A percentile compares a stretch with the other conserved stretches of the same genome.
Conservation (phyloP, 1,140 invertebrate genomes). For the Trypoxylus dichotomus region DNA sequence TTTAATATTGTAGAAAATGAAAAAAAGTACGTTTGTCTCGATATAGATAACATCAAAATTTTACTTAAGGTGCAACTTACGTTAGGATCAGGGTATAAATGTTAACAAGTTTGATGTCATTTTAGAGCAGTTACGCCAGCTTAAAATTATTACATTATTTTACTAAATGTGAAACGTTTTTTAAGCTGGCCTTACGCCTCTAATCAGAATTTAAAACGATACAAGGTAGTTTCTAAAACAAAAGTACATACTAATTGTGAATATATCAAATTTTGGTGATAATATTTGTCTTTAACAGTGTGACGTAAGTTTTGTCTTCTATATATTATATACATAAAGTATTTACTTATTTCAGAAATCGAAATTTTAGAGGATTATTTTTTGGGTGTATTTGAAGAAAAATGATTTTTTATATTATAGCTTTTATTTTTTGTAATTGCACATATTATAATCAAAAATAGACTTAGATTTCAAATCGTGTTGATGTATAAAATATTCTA, state of each 20-base stretch:
- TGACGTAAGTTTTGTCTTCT: not conserved
- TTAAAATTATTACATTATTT: not conserved
- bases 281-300: not conserved
- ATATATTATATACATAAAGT: constrained; percentile 9
- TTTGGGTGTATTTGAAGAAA: not conserved
- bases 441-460: constrained; percentile 14
- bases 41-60: too few relatives aligned
- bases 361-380: constrained; percentile 3
- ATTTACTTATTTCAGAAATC: constrained; percentile 14
- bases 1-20: not conserved
- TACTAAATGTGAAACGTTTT: not conserved
- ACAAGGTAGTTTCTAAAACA: constrained; percentile 1
- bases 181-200: not conserved
- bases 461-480: constrained; percentile 9
- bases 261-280: constrained; percentile 19
- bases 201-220: not conserved
- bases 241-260: not conserved
- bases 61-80: not conserved
- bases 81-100: constrained; percentile 1
- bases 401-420: constrained; percentile 12
- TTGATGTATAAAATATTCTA: constrained; percentile 25
- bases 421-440: constrained; percentile 8
- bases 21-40: not conserved
- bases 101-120: not conserved
- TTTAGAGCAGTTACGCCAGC: not conserved